Evolutionary conservation across 2,113 vertebrate genomes (phyloP), one percentile per base, ranked within the genome.

Genomic region (Bufo gargarizans): DNA sequence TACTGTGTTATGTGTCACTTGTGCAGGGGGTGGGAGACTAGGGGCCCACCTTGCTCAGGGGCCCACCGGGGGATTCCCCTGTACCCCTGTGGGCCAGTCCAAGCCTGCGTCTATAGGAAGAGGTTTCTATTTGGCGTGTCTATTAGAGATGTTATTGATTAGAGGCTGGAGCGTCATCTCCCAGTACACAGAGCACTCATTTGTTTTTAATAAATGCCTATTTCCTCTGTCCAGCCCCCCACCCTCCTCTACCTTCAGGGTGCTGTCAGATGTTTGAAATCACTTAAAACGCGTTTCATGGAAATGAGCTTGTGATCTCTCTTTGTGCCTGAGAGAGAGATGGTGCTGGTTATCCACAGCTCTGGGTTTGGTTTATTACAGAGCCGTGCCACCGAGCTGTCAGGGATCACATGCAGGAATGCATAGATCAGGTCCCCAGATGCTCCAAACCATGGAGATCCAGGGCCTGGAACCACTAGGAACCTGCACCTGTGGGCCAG

Each of bases 201-300:
- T 87, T 87, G 86, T 79, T 87, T 87, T 45, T 87, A 87, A 87
- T 87, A 80, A 87, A 87, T 87, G 86, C 61, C 49, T 71, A 55
- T 69, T 87, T 80, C 86, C 86, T 81, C 86, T 19, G 47, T 78
- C 59, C 49, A 61, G 14, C 16, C 72, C 76, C 50, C 61, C 58
- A 19, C 58, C 76, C 59, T 19, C 33, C 56, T 87, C n/a, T 87
- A 87, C 86, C 86, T 87, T 71, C 86, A 65, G 86, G 86, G 77
- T 67, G 77, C 86, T 80, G 77, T 80, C 86, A 87, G 67, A 87
- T 69, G 77, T 80, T 87, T 87, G 86, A 87, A 87, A 71, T 87
- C 49, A 87, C 86, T 87, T 87, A 80, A 87, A 87, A 87, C 77
- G 55, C 79, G 77, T 71, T 87, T 55, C 77, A 87, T 80, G 59